Percentiles rank a stretch among this genome's conserved stretches.
Conservation (phyloP, 2,888 invertebrate genomes). For the Magallana nippona region DNA sequence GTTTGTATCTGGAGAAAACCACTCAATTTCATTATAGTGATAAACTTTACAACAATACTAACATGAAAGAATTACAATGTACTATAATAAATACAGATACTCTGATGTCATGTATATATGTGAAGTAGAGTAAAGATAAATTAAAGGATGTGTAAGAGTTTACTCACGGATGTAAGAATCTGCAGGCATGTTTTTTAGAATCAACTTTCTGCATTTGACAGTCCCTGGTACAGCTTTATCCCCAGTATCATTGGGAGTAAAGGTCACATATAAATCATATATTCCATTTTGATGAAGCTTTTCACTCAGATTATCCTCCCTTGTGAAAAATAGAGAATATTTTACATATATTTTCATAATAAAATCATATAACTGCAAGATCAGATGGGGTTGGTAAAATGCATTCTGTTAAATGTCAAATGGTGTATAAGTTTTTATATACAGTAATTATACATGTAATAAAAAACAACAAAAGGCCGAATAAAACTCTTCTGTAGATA, state of each 20-base stretch:
- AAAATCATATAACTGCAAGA: neutral
- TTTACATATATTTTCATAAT: neutral
- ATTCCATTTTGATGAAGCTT: slow-evolving; percentile 61
- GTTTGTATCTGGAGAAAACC: no score
- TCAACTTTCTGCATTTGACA: slow-evolving; percentile 52
- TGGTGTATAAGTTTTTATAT: no score
- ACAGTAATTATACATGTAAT: no score
- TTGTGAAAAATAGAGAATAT: slow-evolving; percentile 46
- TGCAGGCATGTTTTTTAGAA: slow-evolving; percentile 56
- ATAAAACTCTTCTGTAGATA: no score
- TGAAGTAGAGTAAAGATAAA: neutral
- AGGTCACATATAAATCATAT: slow-evolving; percentile 59
- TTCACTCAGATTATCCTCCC: slow-evolving; percentile 54
- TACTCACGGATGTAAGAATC: slow-evolving; percentile 69
- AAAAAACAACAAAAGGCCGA: no score
- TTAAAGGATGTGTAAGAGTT: neutral
- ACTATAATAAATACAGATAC: no score
- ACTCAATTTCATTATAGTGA: no score
- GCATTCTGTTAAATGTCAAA: no score
- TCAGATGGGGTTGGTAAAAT: neutral
- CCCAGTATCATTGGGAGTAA: slow-evolving; percentile 7
- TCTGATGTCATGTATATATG: no score
- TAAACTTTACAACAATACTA: neutral
- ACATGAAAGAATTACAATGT: no score
- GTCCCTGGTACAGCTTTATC: neutral